Evolutionary conservation across 1,140 invertebrate species (phyloP), one percentile per base, ranked within the genome.

Genomic region (Zaprionus lachaisei): DNA sequence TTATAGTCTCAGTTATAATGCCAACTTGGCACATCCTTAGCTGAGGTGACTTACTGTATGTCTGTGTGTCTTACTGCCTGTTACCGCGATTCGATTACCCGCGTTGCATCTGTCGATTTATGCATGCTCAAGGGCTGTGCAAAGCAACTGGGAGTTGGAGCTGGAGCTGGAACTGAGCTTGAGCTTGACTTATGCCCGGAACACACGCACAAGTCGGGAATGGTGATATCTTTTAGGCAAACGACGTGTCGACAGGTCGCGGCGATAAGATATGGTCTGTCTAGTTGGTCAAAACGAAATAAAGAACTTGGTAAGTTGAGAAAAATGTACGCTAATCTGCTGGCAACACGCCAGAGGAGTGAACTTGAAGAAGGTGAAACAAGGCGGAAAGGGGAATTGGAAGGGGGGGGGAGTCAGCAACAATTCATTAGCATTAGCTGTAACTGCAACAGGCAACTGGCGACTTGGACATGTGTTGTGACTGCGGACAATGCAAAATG

Each of bases 261-360:
- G 54, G 81, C 85, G 85, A 89, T 89, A 87, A 87, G 84, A 87
- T 87, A 87, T 80, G 78, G 74, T 65, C 68, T 82, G 79, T 89
- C 84, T 89, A 89, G 89, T 85, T 84, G 77, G 81, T 72, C 84
- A 84, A 76, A 81, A 72, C 55, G 70, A 49, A 41, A 56, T 51
- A 56, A 67, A 66, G 76, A 65, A 77, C 72, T 73, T 73, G 72
- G 76, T 55, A 78, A 69, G 77, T 56, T 72, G 77, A 56, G 64
- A 72, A 80, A 74, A 75, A 83, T 80, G 63, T 76, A 65, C 73
- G 87, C 77, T 90, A 90, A 90, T 90, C 85, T 91, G 77, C 57
- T 82, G 80, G 85, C 82, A 91, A 76, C 85, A 90, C 82, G 86
- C 77, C 66, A 76, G 72, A 44, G 55, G n/a, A 38, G 37, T n/a